Conservation (phyloP, 1,140 invertebrate genomes). For the Papilio machaon region DNA sequence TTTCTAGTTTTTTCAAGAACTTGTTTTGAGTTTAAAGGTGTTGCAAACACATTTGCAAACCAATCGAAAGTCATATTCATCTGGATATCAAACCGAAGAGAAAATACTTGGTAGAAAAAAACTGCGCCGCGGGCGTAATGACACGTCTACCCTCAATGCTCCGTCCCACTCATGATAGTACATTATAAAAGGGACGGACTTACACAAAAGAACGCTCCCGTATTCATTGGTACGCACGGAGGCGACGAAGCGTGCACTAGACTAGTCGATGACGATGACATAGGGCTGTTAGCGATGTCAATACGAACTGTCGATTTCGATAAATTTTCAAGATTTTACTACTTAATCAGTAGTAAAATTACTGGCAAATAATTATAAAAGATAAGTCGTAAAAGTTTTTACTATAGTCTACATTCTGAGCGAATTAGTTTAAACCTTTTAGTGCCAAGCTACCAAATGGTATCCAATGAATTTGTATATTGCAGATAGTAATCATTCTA, state of each 20-base stretch:
- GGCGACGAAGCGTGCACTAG: constrained; percentile 73
- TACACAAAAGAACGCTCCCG: constrained; percentile 71
- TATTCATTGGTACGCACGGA: constrained; percentile 64
- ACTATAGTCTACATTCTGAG: too few species aligned
- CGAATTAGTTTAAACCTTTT: too few species aligned
- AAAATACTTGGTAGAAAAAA: constrained; percentile 32
- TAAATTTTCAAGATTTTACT: background rate
- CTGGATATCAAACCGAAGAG: constrained; percentile 46
- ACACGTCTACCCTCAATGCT: constrained; percentile 42
- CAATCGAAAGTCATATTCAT: constrained; percentile 37
- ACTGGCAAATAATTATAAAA: too few species aligned
- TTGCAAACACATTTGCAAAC: constrained; percentile 49
- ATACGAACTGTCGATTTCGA: constrained; percentile 11
- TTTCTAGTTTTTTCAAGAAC: background rate
- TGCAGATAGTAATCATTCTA: too few species aligned
- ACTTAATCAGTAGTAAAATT: background rate
- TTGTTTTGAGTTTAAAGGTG: background rate
- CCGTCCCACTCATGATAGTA: constrained; percentile 49
- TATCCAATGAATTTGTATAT: too few species aligned
- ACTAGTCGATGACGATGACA: constrained; percentile 74
- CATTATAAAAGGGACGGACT: constrained; percentile 56
- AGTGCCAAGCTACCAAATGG: too few species aligned
- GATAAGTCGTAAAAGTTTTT: too few species aligned
- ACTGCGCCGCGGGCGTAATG: constrained; percentile 31
- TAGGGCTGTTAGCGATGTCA: constrained; percentile 49